Percentiles rank a stretch among this genome's conserved stretches.
Conservation (phyloP, 2,888 invertebrate genomes). For the Diplolepis rosae region DNA sequence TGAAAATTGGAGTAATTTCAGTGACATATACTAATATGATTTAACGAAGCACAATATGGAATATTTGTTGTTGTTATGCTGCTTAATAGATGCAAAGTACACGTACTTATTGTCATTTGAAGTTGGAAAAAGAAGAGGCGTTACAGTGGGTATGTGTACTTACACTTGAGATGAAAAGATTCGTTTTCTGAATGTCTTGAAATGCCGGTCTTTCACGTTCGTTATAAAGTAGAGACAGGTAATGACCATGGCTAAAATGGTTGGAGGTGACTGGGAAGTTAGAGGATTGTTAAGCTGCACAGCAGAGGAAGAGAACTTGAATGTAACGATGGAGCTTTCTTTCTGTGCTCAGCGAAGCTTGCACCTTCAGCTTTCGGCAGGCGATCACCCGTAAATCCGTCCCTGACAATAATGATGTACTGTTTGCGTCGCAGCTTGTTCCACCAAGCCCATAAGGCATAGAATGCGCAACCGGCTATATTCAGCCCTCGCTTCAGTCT, state of each 20-base stretch:
- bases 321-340: slow-evolving; percentile 59
- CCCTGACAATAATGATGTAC: slow-evolving; percentile 63
- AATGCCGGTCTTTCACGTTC: slow-evolving; percentile 13
- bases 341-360: slow-evolving; percentile 59
- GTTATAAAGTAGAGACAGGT: slow-evolving; percentile 20
- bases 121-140: neutral
- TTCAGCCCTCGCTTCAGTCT: neutral
- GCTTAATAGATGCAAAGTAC: neutral
- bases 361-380: slow-evolving; percentile 56
- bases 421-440: slow-evolving; percentile 45
- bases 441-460: neutral
- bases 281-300: slow-evolving; percentile 7
- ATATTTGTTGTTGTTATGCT: neutral
- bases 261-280: slow-evolving; percentile 22
- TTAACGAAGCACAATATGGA: too few relatives aligned
- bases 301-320: slow-evolving; percentile 29
- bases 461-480: neutral
- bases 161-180: slow-evolving; percentile 14
- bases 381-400: slow-evolving; percentile 63
- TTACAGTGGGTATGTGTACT: neutral
- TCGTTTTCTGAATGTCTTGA: slow-evolving; percentile 29
- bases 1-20: too few relatives aligned
- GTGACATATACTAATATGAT: too few relatives aligned
- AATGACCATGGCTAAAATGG: slow-evolving; percentile 29
- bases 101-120: slow-evolving; percentile 4